These are phyloP conservation scores for Dryobates pubescens DNA, from an alignment of 2,797 vertebrate species.

Conservation along the genomic window DNA sequence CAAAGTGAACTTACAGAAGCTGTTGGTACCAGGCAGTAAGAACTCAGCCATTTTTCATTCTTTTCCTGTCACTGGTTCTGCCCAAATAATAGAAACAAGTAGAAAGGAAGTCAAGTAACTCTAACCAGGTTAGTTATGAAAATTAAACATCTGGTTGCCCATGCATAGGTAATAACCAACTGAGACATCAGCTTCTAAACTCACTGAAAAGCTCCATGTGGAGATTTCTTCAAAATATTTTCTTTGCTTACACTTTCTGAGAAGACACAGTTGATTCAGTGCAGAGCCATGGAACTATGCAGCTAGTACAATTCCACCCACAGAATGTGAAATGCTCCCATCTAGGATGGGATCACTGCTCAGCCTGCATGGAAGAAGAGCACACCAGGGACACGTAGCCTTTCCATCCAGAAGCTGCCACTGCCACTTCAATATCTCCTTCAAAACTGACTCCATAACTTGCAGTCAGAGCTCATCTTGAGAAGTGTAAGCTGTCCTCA, in stretches of 20 bases:
- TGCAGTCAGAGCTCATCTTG: neutral
- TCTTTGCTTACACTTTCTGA: neutral
- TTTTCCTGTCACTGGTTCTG: constrained; percentile 79
- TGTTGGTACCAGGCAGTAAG: constrained; percentile 86
- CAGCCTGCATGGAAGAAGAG: neutral
- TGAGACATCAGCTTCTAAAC: neutral
- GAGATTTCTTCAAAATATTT: neutral
- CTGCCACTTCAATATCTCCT: neutral
- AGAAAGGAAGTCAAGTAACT: neutral
- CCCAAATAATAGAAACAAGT: constrained; percentile 71
- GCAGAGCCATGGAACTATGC: neutral
- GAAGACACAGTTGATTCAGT: neutral
- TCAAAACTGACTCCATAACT: neutral
- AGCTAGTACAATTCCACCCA: neutral
- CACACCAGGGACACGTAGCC: neutral
- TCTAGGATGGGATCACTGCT: neutral
- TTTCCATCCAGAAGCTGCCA: neutral
- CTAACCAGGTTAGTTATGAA: neutral
- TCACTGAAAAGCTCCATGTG: neutral
- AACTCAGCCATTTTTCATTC: constrained; percentile 97
- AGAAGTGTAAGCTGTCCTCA: neutral
- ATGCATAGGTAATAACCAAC: neutral
- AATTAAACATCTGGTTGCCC: neutral
- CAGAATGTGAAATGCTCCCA: neutral
- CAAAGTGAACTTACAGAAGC: constrained; percentile 90